These are phyloP conservation scores for Peromyscus melanophrys DNA, from an alignment of 2,797 vertebrate genomes.

Conservation along the genomic window DNA sequence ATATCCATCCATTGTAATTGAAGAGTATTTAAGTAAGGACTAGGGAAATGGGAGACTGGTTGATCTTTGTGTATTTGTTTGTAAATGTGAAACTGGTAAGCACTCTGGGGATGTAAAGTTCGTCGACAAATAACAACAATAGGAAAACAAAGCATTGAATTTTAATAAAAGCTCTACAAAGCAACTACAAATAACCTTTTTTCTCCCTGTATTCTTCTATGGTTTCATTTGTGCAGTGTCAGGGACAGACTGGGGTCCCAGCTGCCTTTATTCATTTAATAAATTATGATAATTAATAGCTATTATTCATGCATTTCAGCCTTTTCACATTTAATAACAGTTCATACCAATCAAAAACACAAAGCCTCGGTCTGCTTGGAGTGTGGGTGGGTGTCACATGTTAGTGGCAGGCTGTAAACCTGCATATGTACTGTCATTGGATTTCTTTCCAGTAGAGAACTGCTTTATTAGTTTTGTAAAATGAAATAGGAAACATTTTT, in stretches of 20 bases:
- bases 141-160: neutral
- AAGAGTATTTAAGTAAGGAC: neutral
- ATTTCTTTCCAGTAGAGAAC: constrained; percentile 87
- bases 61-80: neutral
- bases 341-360: constrained; percentile 84
- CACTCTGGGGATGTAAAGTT: neutral
- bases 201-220: neutral
- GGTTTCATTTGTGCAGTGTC: constrained; percentile 41
- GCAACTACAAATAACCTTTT: neutral
- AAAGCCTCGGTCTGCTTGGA: constrained; percentile 79
- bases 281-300: constrained; percentile 85
- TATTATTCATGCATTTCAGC: constrained; percentile 87
- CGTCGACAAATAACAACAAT: constrained; percentile 20
- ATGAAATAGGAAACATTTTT: constrained; percentile 89
- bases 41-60: neutral
- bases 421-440: constrained; percentile 82
- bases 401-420: constrained; percentile 88
- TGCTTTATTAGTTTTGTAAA: constrained; percentile 87
- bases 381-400: constrained; percentile 84
- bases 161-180: constrained; percentile 12
- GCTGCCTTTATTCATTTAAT: constrained; percentile 83
- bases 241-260: constrained; percentile 71
- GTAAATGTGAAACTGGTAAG: neutral
- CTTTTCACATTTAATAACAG: constrained; percentile 88
- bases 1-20: neutral